phyloP scores from a whole-genome alignment of 30 jellyfish, hydroid and myxozoan genomes.

The Turritopsis rubra region DNA sequence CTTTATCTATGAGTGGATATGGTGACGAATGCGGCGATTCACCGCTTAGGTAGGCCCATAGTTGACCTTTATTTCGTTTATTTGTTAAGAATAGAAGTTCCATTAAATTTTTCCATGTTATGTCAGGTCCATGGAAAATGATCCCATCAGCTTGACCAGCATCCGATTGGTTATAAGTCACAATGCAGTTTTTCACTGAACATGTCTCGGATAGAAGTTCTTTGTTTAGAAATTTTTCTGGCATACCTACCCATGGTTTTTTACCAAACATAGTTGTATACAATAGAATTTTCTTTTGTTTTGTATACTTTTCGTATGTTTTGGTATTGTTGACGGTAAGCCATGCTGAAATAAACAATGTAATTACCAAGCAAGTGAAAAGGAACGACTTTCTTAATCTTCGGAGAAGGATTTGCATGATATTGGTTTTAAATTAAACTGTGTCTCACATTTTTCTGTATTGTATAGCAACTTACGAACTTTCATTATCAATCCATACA shows the following conservation, averaged over 20 bases:
- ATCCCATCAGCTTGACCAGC: slow-evolving; percentile 47
- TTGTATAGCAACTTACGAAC: too few relatives aligned
- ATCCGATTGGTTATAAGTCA: slow-evolving; percentile 47
- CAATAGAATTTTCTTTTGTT: slow-evolving; percentile 25
- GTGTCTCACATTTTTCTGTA: too few relatives aligned
- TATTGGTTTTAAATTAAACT: not conserved
- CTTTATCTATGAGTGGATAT: not conserved
- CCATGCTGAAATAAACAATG: not conserved
- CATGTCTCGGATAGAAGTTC: slow-evolving; percentile 44
- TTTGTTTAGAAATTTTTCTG: slow-evolving; percentile 25
- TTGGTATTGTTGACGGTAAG: not conserved
- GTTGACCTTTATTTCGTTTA: not conserved
- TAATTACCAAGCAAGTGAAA: not conserved
- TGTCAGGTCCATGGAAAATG: slow-evolving; percentile 65
- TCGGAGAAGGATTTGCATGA: not conserved
- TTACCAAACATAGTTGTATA: slow-evolving; percentile 54
- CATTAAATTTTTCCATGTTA: slow-evolving; percentile 15
- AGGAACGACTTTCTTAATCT: not conserved
- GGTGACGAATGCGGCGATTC: not conserved
- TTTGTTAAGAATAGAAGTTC: not conserved
- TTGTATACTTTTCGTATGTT: not conserved
- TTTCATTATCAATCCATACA: too few relatives aligned
- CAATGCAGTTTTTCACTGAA: slow-evolving; percentile 37
- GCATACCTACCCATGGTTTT: slow-evolving; percentile 48
- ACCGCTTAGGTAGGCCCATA: slow-evolving; percentile 10